Base-by-base conservation (phyloP, 2,888 invertebrate genomes). In the Sphaerophoria rueppellii region DNA sequence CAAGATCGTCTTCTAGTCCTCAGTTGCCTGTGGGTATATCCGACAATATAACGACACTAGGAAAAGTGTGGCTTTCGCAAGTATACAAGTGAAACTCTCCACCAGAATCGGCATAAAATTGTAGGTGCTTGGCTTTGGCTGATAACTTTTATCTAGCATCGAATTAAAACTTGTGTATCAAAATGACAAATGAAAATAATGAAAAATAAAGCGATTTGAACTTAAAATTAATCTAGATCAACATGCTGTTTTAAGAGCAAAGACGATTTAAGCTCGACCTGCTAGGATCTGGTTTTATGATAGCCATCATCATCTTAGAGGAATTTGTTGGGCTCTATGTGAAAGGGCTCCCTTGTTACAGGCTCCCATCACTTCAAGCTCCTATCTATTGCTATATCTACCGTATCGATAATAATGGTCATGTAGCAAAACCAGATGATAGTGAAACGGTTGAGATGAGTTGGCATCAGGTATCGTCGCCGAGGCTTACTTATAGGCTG, bases 261-360 rank as follows among this genome's bases (percentile, higher is more conserved):
- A 74, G 48, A 35, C 71, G 71, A 71, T 71, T 61, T 55, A 52
- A 63, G 48, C 63, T 57, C 63, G 57, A 58, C 72, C 40, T 65
- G 63, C 37, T 34, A 43, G 55, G 55, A 75, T 75, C 80, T 80
- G 55, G 80, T 80, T 80, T 74, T 70, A 70, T 80, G 70, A 80
- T 69, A 58, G 74, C 74, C 79, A 79, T 79, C 82, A 82, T 82
- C 73, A 78, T 78, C 78, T 81, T 60, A 34, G 52, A 54, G 61
- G 71, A 76, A 82, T 82, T 77, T 81, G 71, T 82, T 77, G 72
- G 71, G 57, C 48, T 81, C 58, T 63, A 32, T 67, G 12, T 60
- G 11, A 16, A 37, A 16, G 24, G 6, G n/a, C 24, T 40, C 46
- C 50, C 71, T 72, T 57, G 50, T 63, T 40, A 54, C 6, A 24